Evolutionary conservation across 2,888 invertebrate species (phyloP), one percentile per base, ranked within the genome.

Genomic region (Antheraea yamamai): DNA sequence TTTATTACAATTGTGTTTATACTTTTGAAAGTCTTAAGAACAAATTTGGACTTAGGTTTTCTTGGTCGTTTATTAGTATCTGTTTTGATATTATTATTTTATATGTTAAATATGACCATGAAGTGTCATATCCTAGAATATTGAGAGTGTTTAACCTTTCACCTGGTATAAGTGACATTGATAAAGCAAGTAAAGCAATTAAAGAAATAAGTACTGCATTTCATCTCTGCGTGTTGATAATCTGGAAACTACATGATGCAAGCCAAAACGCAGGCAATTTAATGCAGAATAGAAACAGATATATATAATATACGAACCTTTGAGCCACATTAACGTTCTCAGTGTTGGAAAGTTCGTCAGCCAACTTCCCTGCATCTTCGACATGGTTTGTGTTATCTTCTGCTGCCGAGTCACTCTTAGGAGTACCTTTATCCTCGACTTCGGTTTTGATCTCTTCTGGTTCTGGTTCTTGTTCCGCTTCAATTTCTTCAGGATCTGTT

Each of bases 291-390:
- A 61, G 23, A 58, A 58, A 61, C 20, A 10, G 12, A 12, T 4
- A 39, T n/a, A 23, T 23, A 61, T 23, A 61, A 10, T n/a, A 20
- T 23, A 61, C 70, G 68, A 76, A 89, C 92, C 92, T 87, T 68
- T 92, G 85, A 2, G 89, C 90, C 1, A 91, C 82, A 52, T 83
- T 86, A 2, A 85, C 88, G 73, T 85, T 84, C 55, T 88, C 83
- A n/a, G 85, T 80, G 55, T 82, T 80, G 16, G 83, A 71, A 4
- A 83, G 79, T 1, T 79, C 75, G 30, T 87, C 87, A 18, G 79
- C 79, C 0, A 81, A 72, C 66, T 81, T 84, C 23, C 73, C 82
- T 0, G 78, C 76, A 6, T 79, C 78, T 12, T 76, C 70, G 10
- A 77, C 78, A 4, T 78, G 76, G 58, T 35, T 26, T 7, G 39